Evolutionary conservation across 2,888 invertebrate genomes (phyloP), one percentile per base, ranked within the genome.

Genomic region (Erebia aethiops): DNA sequence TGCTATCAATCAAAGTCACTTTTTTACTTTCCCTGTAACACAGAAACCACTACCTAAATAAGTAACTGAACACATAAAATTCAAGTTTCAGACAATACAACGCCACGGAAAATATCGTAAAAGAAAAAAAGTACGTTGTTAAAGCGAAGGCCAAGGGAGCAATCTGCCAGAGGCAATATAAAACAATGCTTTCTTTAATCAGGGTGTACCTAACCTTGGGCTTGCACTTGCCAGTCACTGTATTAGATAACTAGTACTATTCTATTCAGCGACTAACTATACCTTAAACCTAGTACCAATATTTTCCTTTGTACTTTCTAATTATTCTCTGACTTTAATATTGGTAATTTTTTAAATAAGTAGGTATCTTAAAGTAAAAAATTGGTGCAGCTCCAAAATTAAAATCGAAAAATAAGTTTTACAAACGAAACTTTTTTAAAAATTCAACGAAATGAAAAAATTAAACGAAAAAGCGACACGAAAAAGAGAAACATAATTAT

Each of bases 101-200:
- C 16, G 65, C 43, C 21, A 54, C 54, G 56, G 56, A 58, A 62
- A 68, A 43, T 21, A 65, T 65, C 67, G 64, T 70, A 56, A 72
- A 67, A 56, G 43, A 13, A 57, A 66, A 49, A n/a, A 67, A 49
- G 49, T 52, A 52, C 49, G 16, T 43, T 18, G 26, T 65, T 63
- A 51, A n/a, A 68, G 46, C 18, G 63, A 71, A 73, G 73, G 69
- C 51, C 69, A 56, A 69, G 60, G 56, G 52, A 57, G 61, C 71
- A 69, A 71, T 71, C 35, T 69, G 35, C 69, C 52, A 57, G 58
- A 26, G 51, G 71, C 68, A 69, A 69, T 71, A 66, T 49, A 43
- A 58, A 68, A 71, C 57, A 71, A 69, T 67, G 56, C 61, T 70
- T 62, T 46, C 70, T 70, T 70, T 54, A 62, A 58, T 58, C 57